Evolutionary conservation across 2,888 invertebrate genomes (phyloP), one percentile per base, ranked within the genome.

Genomic region (Zygaena filipendulae): DNA sequence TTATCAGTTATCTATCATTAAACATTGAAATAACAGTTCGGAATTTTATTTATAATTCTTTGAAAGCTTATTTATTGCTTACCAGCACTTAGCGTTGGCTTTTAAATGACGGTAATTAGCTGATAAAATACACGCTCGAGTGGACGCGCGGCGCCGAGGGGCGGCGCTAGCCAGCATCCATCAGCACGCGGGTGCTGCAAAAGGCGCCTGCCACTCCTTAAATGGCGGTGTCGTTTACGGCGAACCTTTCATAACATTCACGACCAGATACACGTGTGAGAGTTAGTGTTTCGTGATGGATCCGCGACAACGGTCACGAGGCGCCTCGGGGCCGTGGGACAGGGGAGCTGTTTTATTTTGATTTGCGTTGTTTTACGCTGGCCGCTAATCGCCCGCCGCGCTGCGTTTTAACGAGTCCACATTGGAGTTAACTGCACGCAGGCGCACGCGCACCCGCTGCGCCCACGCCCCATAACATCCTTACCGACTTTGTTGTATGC

Each of bases 231-330:
- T 69, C 69, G 68, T 62, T 64, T 62, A 57, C 53, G 42, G 48
- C 51, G 45, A 49, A 56, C 59, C 63, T 72, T 71, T 74, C 71
- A 74, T 72, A 71, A 70, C 58, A 63, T 60, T 61, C 67, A 69
- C 4, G 16, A 71, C 66, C 66, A 66, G 64, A 68, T 68, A 58
- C 66, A 57, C 16, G 61, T 58, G 50, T 49, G 59, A 63, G 60
- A 64, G 68, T 63, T 54, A n/a, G 66, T 60, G 56, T 61, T 66
- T 69, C 72, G 75, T 72, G 75, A 72, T 69, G 70, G 60, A 63
- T 66, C 57, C 60, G 60, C 55, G 60, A 58, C 62, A 58, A 62
- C 36, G 59, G 74, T 75, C 77, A 77, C 75, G 74, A 64, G 61
- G 52, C 49, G 59, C 52, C 53, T 28, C 47, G 49, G 45, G 68